A percentile compares a stretch with the other conserved stretches of the same genome.
Conservation (phyloP, 2,888 invertebrate species). For the Zootermopsis nevadensis region DNA sequence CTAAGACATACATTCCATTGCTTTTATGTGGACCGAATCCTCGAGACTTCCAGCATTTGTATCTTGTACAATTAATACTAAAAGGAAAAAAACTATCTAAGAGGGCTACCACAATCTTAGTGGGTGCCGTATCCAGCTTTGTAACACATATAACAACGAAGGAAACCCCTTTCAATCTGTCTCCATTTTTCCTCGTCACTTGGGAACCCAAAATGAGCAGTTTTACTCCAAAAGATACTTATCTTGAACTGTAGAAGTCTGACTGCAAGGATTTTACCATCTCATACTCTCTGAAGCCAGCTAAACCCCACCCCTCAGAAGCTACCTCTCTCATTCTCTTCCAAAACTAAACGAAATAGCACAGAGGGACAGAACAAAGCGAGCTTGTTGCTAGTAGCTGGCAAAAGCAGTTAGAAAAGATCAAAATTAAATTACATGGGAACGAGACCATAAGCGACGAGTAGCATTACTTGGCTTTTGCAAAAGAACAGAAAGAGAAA, state of each 20-base stretch:
- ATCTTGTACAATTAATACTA: neutral
- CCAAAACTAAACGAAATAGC: neutral
- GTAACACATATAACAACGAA: neutral
- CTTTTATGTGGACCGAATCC: neutral
- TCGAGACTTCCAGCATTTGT: neutral
- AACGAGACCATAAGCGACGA: conserved; percentile 32
- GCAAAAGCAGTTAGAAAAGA: conserved; percentile 40
- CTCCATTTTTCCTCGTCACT: conserved; percentile 3
- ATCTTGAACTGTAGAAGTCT: conserved; percentile 6
- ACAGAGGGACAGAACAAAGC: conserved; percentile 29
- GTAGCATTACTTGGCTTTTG: neutral
- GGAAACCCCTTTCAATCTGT: neutral
- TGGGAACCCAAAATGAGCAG: conserved; percentile 31
- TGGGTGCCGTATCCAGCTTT: neutral
- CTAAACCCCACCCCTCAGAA: neutral
- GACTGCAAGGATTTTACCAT: neutral
- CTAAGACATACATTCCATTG: no score
- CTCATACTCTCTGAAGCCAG: neutral
- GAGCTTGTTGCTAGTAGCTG: neutral
- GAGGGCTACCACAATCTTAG: no score
- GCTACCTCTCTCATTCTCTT: neutral
- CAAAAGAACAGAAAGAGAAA: neutral
- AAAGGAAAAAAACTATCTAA: neutral
- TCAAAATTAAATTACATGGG: conserved; percentile 41
- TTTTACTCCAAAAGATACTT: conserved; percentile 21